These are phyloP conservation scores for Todiramphus saurophagus DNA, from an alignment of 2,113 vertebrate species.

Conservation along the genomic window DNA sequence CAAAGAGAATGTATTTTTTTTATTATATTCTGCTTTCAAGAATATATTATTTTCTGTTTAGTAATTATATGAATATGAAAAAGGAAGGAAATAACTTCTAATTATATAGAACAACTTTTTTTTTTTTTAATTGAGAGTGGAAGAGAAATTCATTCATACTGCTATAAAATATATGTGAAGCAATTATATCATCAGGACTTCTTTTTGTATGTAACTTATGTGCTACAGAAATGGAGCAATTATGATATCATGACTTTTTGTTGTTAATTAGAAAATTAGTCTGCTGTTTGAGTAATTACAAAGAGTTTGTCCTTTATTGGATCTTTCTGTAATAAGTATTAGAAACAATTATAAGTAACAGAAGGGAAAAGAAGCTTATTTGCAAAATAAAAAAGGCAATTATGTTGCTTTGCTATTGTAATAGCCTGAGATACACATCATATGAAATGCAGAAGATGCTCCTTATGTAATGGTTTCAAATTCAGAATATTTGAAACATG, in stretches of 20 bases:
- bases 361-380: slow-evolving; percentile 21
- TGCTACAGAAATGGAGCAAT: slow-evolving; percentile 40
- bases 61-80: slow-evolving; percentile 16
- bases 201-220: slow-evolving; percentile 9
- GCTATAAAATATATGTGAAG: slow-evolving; percentile 12
- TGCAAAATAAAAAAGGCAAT: slow-evolving; percentile 21
- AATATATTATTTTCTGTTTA: not conserved
- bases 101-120: slow-evolving; percentile 31
- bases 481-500: not conserved
- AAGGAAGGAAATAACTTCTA: slow-evolving; percentile 25
- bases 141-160: not conserved
- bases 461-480: not conserved
- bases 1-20: not conserved
- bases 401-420: not conserved
- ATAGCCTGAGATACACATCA: not conserved
- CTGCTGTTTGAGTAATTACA: slow-evolving; percentile 36
- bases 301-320: slow-evolving; percentile 11
- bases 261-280: slow-evolving; percentile 65
- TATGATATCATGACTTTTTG: slow-evolving; percentile 48
- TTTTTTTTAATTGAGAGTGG: not conserved
- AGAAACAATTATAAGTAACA: slow-evolving; percentile 36
- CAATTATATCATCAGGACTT: slow-evolving; percentile 45
- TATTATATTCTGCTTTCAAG: not conserved
- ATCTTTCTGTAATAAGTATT: slow-evolving; percentile 35
- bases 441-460: not conserved